phyloP scores from a whole-genome alignment of 2,888 invertebrate genomes.

The Polymixis flavicincta region DNA sequence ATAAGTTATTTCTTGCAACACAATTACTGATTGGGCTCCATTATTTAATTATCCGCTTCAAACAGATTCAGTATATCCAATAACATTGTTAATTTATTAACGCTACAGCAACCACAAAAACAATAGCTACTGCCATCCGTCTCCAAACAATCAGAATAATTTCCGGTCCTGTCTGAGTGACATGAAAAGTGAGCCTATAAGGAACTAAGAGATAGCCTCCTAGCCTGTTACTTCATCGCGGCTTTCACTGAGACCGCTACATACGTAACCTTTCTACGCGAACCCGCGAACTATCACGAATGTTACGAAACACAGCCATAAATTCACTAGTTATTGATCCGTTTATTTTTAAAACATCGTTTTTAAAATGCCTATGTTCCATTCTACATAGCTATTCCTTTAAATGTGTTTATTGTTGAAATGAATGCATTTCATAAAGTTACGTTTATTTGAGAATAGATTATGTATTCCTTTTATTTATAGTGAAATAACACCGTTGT shows the following conservation, averaged over 20 bases:
- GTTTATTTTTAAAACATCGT: not conserved
- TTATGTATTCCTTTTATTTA: not conserved
- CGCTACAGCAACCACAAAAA: slow-evolving; percentile 55
- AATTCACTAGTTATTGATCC: slow-evolving; percentile 58
- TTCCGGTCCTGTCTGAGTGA: slow-evolving; percentile 63
- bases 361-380: not conserved
- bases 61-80: slow-evolving; percentile 24
- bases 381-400: not conserved
- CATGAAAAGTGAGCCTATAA: slow-evolving; percentile 66
- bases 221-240: slow-evolving; percentile 68
- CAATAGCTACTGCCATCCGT: slow-evolving; percentile 55
- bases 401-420: too few relatives aligned
- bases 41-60: slow-evolving; percentile 44
- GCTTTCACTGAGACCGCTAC: slow-evolving; percentile 78
- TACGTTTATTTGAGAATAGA: not conserved
- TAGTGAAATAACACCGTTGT: not conserved
- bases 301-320: slow-evolving; percentile 67
- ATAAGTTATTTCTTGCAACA: slow-evolving; percentile 17
- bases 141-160: slow-evolving; percentile 55
- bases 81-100: slow-evolving; percentile 54
- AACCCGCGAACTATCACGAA: slow-evolving; percentile 82
- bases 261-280: slow-evolving; percentile 81
- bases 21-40: slow-evolving; percentile 2
- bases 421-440: not conserved
- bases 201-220: slow-evolving; percentile 68